Percentiles rank a stretch among this genome's conserved stretches.
Conservation (phyloP, 2,797 vertebrate species). For the Coranthus polyacanthus region DNA sequence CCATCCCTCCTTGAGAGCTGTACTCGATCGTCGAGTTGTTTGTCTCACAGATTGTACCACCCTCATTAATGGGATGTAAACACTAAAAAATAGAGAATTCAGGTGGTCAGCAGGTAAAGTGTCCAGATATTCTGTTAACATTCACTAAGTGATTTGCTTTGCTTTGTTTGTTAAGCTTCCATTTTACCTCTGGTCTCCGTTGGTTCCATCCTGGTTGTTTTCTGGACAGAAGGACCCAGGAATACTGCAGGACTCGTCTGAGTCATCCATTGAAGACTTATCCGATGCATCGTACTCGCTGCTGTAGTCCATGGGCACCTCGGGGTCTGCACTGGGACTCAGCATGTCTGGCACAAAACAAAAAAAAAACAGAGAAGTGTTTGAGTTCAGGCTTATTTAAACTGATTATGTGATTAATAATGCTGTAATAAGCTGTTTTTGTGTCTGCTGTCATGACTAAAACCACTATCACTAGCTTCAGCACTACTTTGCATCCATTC, state of each 20-base stretch:
- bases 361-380: background rate
- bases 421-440: slow-evolving; percentile 6
- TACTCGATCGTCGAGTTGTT: slow-evolving; percentile 93
- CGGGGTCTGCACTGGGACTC: slow-evolving; percentile 83
- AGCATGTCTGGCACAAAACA: slow-evolving; percentile 79
- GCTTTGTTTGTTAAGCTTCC: too few relatives aligned
- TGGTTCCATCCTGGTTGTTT: slow-evolving; percentile 84
- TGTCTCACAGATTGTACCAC: slow-evolving; percentile 94
- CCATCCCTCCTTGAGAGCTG: slow-evolving; percentile 92
- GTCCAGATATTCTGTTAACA: background rate
- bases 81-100: slow-evolving; percentile 66
- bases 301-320: slow-evolving; percentile 91
- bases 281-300: slow-evolving; percentile 86
- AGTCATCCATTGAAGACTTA: slow-evolving; percentile 89
- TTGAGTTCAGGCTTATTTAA: slow-evolving; percentile 2
- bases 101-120: slow-evolving; percentile 1
- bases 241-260: slow-evolving; percentile 87
- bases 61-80: slow-evolving; percentile 93
- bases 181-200: slow-evolving; percentile 88
- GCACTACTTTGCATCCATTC: slow-evolving; percentile 29
- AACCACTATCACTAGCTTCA: background rate
- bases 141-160: too few relatives aligned
- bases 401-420: background rate
- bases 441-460: background rate
- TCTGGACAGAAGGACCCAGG: slow-evolving; percentile 90